These are phyloP conservation scores for Tenthredo scrophulariae DNA, from an alignment of 2,888 invertebrate species.

Conservation along the genomic window DNA sequence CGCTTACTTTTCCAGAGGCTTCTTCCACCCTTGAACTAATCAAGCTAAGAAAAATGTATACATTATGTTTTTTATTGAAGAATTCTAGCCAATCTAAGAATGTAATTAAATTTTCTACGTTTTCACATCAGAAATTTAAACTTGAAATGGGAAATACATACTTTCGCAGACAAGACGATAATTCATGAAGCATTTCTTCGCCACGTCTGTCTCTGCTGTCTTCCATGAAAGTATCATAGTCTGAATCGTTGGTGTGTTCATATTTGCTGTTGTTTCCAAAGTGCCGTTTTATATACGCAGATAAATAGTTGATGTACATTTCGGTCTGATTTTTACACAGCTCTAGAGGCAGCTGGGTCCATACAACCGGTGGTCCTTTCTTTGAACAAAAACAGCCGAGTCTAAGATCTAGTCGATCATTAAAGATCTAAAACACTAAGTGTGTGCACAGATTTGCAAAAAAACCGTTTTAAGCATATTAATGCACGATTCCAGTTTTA, in stretches of 20 bases:
- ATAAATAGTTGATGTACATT: constrained; percentile 69
- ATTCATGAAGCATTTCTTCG: constrained; percentile 52
- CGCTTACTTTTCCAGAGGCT: constrained; percentile 62
- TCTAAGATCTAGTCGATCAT: not conserved
- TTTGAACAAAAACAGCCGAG: constrained; percentile 56
- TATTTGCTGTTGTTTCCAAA: constrained; percentile 62
- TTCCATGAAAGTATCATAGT: constrained; percentile 61
- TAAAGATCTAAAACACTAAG: not conserved
- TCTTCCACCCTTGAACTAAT: constrained; percentile 63
- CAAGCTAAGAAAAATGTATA: constrained; percentile 60
- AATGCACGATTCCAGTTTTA: constrained; percentile 55
- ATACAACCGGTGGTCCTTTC: constrained; percentile 69
- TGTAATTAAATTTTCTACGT: not conserved
- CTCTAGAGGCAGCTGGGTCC: constrained; percentile 74
- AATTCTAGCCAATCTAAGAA: not conserved
- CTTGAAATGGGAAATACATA: not conserved
- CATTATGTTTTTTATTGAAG: not conserved
- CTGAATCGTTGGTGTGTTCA: constrained; percentile 59
- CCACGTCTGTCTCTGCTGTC: constrained; percentile 60
- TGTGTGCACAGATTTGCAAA: constrained; percentile 3
- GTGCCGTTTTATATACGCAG: constrained; percentile 67
- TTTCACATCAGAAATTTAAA: not conserved
- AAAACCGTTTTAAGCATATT: not conserved
- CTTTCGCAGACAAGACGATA: constrained; percentile 44
- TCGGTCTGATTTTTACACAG: constrained; percentile 71